Conservation (phyloP, 2,113 vertebrate species). For the Neofelis nebulosa region DNA sequence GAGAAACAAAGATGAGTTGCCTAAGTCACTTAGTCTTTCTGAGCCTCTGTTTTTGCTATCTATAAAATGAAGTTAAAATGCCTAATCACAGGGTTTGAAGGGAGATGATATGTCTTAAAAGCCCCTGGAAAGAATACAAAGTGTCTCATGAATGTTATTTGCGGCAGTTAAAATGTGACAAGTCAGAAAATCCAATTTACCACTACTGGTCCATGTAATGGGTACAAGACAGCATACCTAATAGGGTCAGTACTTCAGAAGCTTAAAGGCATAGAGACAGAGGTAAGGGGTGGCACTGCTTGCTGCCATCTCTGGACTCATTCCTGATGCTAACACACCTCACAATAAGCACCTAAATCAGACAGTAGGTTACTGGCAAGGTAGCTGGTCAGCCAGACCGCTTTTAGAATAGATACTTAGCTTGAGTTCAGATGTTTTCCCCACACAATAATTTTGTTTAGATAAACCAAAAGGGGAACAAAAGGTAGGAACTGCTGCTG, state of each 20-base stretch:
- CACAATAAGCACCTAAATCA: neutral
- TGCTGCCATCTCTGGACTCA: neutral
- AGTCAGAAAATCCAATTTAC: constrained; percentile 1
- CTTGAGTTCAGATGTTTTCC: constrained; percentile 15
- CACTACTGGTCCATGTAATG: neutral
- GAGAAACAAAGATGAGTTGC: neutral
- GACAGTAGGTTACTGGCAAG: neutral
- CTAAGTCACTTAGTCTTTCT: neutral
- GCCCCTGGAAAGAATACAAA: constrained; percentile 1
- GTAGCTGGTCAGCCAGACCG: neutral
- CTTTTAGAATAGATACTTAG: neutral
- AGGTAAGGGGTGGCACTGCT: neutral
- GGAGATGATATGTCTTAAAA: neutral
- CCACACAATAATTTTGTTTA: constrained; percentile 20
- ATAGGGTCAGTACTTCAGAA: neutral
- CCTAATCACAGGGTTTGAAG: neutral
- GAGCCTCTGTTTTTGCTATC: neutral
- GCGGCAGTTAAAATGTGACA: neutral
- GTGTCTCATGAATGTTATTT: neutral
- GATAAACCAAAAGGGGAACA: neutral
- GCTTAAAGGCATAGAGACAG: neutral
- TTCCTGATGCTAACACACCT: neutral
- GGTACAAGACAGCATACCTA: neutral
- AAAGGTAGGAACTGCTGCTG: neutral
- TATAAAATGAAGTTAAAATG: constrained; percentile 33